These are phyloP conservation scores for Gallinago paraguaiae DNA, from an alignment of 2,113 vertebrate genomes.

Conservation along the genomic window DNA sequence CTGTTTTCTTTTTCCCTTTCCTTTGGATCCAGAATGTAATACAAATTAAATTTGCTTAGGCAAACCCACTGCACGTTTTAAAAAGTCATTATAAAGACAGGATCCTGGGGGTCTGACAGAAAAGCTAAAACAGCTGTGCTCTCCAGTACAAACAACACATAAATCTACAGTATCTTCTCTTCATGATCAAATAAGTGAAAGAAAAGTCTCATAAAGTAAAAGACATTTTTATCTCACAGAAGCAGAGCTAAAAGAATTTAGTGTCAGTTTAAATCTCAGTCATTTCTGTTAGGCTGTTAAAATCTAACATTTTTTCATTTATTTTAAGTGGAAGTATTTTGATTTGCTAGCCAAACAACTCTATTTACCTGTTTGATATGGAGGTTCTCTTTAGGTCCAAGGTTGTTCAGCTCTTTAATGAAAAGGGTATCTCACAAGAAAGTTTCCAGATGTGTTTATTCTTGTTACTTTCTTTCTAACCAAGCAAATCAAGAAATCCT, in stretches of 20 bases:
- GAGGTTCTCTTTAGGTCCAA: not conserved
- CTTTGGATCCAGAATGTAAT: not conserved
- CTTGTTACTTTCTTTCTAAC: not conserved
- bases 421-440: not conserved
- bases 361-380: not conserved
- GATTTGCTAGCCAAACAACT: not conserved
- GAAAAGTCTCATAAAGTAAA: constrained; percentile 22
- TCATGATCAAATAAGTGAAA: constrained; percentile 21
- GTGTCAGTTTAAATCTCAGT: not conserved
- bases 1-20: not conserved
- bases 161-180: constrained; percentile 40
- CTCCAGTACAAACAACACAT: constrained; percentile 14
- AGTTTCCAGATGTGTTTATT: not conserved
- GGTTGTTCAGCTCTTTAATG: not conserved
- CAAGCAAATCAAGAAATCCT: not conserved
- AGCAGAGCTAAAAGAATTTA: not conserved
- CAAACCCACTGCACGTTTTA: not conserved
- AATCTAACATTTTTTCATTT: not conserved
- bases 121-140: constrained; percentile 52
- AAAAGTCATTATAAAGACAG: not conserved
- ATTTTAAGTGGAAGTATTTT: not conserved
- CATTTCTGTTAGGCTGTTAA: not conserved
- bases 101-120: constrained; percentile 40
- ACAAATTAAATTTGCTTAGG: constrained; percentile 17
- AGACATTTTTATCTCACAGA: constrained; percentile 22